Base-by-base conservation (phyloP, 2,113 vertebrate species). In the Heterocephalus glaber region DNA sequence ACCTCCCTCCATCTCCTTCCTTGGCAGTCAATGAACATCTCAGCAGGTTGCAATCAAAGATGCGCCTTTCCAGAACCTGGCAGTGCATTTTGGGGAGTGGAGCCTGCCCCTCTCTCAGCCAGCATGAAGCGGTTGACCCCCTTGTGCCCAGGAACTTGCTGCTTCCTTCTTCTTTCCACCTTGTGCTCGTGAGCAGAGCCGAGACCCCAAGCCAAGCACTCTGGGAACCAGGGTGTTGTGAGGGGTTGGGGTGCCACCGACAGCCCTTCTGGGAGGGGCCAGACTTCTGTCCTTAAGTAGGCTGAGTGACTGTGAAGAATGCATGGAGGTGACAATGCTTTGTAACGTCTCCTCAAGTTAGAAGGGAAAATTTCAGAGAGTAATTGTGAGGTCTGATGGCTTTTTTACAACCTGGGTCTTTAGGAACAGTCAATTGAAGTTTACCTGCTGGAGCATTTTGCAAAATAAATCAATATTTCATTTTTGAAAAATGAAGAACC, bases 401-500 rank as follows among this genome's bases (percentile, higher is more conserved):
- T 91, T 95, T 95, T 96, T 90, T 47, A 84, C 89, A 92, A 83
- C 47, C 35, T 65, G 5, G 49, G 68, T 96, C 92, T 95, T 96
- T 92, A 95, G 79, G n/a, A 96, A 86, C 4, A 7, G 81, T 72
- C 95, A 97, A 93, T 88, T 94, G 96, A 97, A 84, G 92, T 96
- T 97, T 94, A 95, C 89, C 68, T 94, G 83, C 0, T 94, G 30
- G 89, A 94, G 44, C 54, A 89, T 0, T 98, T 96, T 96, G 76
- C 4, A 63, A n/a, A 96, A 87, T 70, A 93, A 96, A 97, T 96
- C 95, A 89, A 76, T 68, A 96, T 74, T 88, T 96, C 30, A 38
- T 95, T 95, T 94, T 95, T 97, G 92, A 98, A 98, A 97, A 97
- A 94, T n/a, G 47, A 96, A 97, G 92, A 94, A 0, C 7, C 44